Evolutionary conservation across 2,888 invertebrate genomes (phyloP), one percentile per base, ranked within the genome.

Genomic region (Drosophila cyrtoloma): DNA sequence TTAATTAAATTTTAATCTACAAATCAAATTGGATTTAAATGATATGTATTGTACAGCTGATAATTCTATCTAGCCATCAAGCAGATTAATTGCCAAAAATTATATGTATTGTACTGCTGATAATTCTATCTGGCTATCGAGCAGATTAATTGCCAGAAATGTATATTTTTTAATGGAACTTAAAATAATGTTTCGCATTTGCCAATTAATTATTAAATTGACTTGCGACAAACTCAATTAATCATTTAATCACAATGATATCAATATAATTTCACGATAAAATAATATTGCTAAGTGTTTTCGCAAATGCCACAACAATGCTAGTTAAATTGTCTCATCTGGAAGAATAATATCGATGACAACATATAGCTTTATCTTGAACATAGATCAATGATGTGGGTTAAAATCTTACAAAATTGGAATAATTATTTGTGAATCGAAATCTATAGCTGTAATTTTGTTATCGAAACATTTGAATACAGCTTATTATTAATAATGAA

Each of bases 1-100:
- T 84, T 86, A 84, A 84, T 84, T 84, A 75, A 76, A 70, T 72
- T 74, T 86, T 74, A 81, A 84, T 86, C 84, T 72, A 72, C 5
- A 35, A 35, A 35, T 30, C 47, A 57, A 53, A 77, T 79, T 72
- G 65, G 57, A 69, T 63, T 81, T 60, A 59, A 79, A 68, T 62
- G 50, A 14, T 50, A 52, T 35, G 2, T 19, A 4, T 56, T 37
- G 19, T 30, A 30, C 59, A 73, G 71, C 75, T 75, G 75, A 72
- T 64, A 22, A 52, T 56, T 59, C 39, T 44, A 32, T n/a, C 37
- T 32, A 14, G 3, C 47, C 39, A 53, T 44, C 42, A 19, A 37
- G 14, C n/a, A 14, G 62, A 62, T 50, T 14, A 33, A 33, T 39
- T 32, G 35, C 28, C 16, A 22, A 6, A 26, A 26, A 7, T n/a